A percentile compares a stretch with the other conserved stretches of the same genome.
These are phyloP conservation scores for Anoplius nigerrimus DNA, from an alignment of 2,888 invertebrate genomes.

Conservation along the genomic window DNA sequence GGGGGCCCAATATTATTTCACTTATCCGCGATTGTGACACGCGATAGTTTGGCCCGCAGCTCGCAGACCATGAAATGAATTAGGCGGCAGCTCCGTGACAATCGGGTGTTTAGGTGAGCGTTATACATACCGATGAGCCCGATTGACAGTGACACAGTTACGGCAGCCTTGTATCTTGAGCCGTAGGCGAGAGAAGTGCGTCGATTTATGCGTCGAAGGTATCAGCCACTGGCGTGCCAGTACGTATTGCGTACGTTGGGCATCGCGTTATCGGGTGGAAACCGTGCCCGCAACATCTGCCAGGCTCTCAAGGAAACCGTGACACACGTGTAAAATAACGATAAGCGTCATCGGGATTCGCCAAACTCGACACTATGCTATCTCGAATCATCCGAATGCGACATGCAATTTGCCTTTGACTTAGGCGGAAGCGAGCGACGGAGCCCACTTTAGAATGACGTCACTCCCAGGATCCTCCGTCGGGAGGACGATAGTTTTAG, in stretches of 20 bases:
- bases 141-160: constrained; percentile 73
- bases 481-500: too few relatives aligned
- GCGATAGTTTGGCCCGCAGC: too few relatives aligned
- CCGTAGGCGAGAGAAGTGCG: constrained; percentile 52
- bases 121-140: constrained; percentile 70
- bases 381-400: too few relatives aligned
- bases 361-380: too few relatives aligned
- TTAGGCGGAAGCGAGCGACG: too few relatives aligned
- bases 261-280: not conserved
- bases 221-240: not conserved
- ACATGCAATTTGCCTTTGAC: too few relatives aligned
- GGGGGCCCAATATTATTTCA: too few relatives aligned
- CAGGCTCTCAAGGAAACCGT: not conserved
- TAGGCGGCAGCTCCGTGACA: constrained; percentile 54
- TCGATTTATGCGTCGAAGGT: constrained; percentile 47
- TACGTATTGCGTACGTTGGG: constrained; percentile 14
- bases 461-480: too few relatives aligned
- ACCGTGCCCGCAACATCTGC: constrained; percentile 31
- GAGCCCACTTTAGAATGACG: too few relatives aligned
- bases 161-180: constrained; percentile 62
- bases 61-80: constrained; percentile 61
- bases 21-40: constrained; percentile 11
- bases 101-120: constrained; percentile 65
- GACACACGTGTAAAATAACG: too few relatives aligned
- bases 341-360: too few relatives aligned